Evolutionary conservation across 1,140 invertebrate species (phyloP).

Genomic region (Planococcus citri): DNA sequence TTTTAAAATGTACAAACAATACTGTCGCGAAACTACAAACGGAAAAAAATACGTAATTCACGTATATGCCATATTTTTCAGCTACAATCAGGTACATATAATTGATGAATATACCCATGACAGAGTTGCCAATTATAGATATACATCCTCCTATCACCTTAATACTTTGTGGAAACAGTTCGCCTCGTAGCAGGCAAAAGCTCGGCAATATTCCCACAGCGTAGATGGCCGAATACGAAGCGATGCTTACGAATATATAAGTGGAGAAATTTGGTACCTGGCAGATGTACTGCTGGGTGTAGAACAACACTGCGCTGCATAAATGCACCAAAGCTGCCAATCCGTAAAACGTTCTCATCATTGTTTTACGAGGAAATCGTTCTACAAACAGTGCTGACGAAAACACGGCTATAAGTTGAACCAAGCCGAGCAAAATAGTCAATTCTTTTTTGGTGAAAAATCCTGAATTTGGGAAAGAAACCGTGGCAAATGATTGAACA

Average conservation of each 20-base stretch:
- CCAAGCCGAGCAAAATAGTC: slow-evolving; percentile 26
- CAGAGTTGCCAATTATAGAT: slow-evolving; percentile 35
- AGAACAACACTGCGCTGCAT: slow-evolving; percentile 34
- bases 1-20: slow-evolving; percentile 44
- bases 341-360: slow-evolving; percentile 35
- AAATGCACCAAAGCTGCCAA: slow-evolving; percentile 36
- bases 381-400: slow-evolving; percentile 37
- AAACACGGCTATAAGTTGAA: slow-evolving; percentile 35
- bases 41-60: slow-evolving; percentile 68
- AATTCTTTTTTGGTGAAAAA: slow-evolving; percentile 24
- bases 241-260: slow-evolving; percentile 40
- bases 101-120: slow-evolving; percentile 54
- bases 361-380: slow-evolving; percentile 36
- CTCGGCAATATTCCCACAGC: slow-evolving; percentile 41
- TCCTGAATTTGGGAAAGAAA: slow-evolving; percentile 31
- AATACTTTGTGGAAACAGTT: slow-evolving; percentile 47
- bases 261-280: slow-evolving; percentile 34
- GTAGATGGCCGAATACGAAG: slow-evolving; percentile 44
- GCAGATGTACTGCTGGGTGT: slow-evolving; percentile 35
- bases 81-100: slow-evolving; percentile 53
- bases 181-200: slow-evolving; percentile 47
- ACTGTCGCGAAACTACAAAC: slow-evolving; percentile 47
- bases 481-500: slow-evolving; percentile 27
- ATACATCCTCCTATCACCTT: slow-evolving; percentile 42
- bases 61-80: slow-evolving; percentile 46